Evolutionary conservation across 2,888 invertebrate species (phyloP), one percentile per base, ranked within the genome.

Genomic region (Periphyllus acericola): DNA sequence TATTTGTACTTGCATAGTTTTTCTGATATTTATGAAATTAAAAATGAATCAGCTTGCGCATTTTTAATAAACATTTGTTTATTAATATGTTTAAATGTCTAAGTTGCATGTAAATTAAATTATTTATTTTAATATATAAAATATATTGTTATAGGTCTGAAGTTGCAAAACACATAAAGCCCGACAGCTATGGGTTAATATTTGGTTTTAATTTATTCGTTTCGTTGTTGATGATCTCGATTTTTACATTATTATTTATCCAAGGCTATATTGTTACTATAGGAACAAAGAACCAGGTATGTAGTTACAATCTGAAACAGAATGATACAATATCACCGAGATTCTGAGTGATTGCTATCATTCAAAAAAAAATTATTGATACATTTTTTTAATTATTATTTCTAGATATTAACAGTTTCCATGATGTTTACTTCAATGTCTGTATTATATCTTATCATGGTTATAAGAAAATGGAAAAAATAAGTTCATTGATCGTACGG

Each of bases 191-290:
- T 91, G 98, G 97, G 0, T 92, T 98, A 5, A 95, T 98, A 90
- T 98, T 98, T 92, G 98, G 98, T 9, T 93, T 97, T 90, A 98
- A 97, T 92, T 97, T 96, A 0, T 94, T 97, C 88, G 89, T 96
- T 32, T 81, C 79, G 3, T 88, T 87, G 46, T 68, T 82, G n/a
- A n/a, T 83, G 14, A 87, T 87, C 25, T 87, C 87, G 81, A 87
- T 87, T 75, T 87, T 87, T 34, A 87, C 87, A 60, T 74, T 87
- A 81, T n/a, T 87, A 66, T 87, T 87, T 46, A 87, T 87, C 40
- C 87, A 87, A 87, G 87, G 87, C 6, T 25, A 75, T 60, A 14
- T 87, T 72, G 68, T 74, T 83, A n/a, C 55, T 46, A 68, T 83
- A n/a, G 75, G 81, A 11, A 66, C 88, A 60, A 83, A 68, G 88